Evolutionary conservation across 2,888 invertebrate genomes (phyloP).

Genomic region (Oeneis ivallda): DNA sequence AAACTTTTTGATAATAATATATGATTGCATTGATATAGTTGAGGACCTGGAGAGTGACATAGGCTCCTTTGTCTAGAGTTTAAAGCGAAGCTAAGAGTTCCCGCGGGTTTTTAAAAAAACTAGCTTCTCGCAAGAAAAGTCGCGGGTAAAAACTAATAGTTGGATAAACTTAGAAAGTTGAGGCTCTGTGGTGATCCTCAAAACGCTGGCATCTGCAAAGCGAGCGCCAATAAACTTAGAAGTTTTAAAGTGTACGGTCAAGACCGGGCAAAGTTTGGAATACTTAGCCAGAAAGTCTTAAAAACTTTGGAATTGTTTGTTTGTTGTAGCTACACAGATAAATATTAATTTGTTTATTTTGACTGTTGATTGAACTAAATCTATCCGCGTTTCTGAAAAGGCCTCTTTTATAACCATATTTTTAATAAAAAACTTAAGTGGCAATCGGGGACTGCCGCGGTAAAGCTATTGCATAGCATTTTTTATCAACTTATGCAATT

Average conservation of each 20-base stretch:
- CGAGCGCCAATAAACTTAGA: neutral
- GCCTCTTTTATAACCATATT: neutral
- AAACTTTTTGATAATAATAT: too few relatives aligned
- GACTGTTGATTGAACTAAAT: neutral
- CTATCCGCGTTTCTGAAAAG: neutral
- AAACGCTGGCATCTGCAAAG: neutral
- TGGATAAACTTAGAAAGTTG: neutral
- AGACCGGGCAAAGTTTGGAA: neutral
- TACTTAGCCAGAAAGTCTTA: neutral
- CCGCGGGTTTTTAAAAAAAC: too few relatives aligned
- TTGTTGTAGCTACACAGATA: neutral
- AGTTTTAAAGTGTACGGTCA: conserved; percentile 1
- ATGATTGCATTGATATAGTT: too few relatives aligned
- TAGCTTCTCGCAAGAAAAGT: too few relatives aligned
- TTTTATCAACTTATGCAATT: too few relatives aligned
- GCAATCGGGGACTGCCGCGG: too few relatives aligned
- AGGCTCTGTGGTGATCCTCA: neutral
- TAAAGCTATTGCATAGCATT: too few relatives aligned
- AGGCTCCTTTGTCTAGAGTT: too few relatives aligned
- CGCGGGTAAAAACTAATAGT: neutral
- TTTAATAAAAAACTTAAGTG: too few relatives aligned
- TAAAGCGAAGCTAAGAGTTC: too few relatives aligned
- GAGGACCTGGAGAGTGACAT: too few relatives aligned
- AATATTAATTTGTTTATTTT: neutral
- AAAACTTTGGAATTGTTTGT: neutral